Evolutionary conservation across 1,140 invertebrate genomes (phyloP).

Genomic region (Epicauta chinensis): DNA sequence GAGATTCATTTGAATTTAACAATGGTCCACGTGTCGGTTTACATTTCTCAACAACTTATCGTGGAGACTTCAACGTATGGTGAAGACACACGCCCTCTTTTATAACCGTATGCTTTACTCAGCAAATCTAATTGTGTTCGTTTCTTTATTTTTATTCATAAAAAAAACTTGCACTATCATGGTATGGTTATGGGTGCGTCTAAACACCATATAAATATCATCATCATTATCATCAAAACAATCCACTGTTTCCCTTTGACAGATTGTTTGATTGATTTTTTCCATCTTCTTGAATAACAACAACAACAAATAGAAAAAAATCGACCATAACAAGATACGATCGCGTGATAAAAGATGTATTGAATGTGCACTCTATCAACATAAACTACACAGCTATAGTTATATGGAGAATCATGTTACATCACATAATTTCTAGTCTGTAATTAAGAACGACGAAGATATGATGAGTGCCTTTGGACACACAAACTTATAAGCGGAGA

Average conservation of each 20-base stretch:
- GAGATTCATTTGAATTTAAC: conserved; percentile 13
- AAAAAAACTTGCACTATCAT: conserved; percentile 17
- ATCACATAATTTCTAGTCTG: conserved; percentile 28
- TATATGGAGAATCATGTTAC: conserved; percentile 22
- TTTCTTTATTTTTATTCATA: background rate
- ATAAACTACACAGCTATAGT: conserved; percentile 20
- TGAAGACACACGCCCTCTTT: conserved; percentile 15
- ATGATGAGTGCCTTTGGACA: conserved; percentile 21
- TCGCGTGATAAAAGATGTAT: conserved; percentile 31
- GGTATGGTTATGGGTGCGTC: conserved; percentile 9
- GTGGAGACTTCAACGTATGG: conserved; percentile 17
- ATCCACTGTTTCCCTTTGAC: conserved; percentile 16
- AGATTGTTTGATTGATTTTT: conserved; percentile 17
- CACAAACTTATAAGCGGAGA: conserved; percentile 10
- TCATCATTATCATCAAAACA: conserved; percentile 16
- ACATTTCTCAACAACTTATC: conserved; percentile 8
- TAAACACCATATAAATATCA: conserved; percentile 19
- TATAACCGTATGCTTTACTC: conserved; percentile 6
- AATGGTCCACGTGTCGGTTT: conserved; percentile 7
- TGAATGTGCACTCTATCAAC: conserved; percentile 23
- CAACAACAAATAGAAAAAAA: background rate
- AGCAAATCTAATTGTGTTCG: conserved; percentile 18
- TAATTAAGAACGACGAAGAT: conserved; percentile 28
- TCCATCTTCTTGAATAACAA: too few species aligned
- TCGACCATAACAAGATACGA: conserved; percentile 6